Evolutionary conservation across 2,888 invertebrate species (phyloP), one percentile per base, ranked within the genome.

Genomic region (Dryadula phaetusa): DNA sequence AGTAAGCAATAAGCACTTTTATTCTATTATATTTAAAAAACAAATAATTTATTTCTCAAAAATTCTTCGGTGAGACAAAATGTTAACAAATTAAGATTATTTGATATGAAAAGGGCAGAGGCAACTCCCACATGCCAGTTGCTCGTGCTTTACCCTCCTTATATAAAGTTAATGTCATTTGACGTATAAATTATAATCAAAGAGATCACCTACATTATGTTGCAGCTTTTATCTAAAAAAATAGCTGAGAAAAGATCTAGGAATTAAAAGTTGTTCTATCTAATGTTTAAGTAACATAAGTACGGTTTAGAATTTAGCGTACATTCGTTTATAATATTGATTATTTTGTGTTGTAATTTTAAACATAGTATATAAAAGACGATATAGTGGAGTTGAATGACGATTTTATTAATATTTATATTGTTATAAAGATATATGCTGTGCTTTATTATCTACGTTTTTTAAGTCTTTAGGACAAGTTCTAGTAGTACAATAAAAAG

Each of bases 71-170:
- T 52, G 20, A 52, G 28, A 52, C 32, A 52, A 52, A 32, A 52
- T 52, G 16, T 52, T 44, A 46, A 7, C 42, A 32, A 65, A 63
- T 63, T 40, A 20, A 62, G 37, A 46, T 56, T 64, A 47, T 56
- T 37, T 32, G 42, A 47, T 40, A 60, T 58, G 37, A 32, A 64
- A 64, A 64, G 64, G 64, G 64, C 64, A 64, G 28, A 64, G 64
- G 58, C 58, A 64, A 64, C 64, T 58, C 64, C 64, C 64, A 64
- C 64, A 64, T 49, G 47, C 22, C 22, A 44, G 25, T 44, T 37
- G 58, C 56, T 64, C 64, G 40, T 58, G 32, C 28, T 58, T 20
- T 18, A 58, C 20, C 58, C 56, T 58, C 54, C 58, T 0, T 25
- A 16, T 60, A 58, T 37, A 63, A 49, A 37, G 56, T 44, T 47